These are phyloP conservation scores for Rhagoletis zephyria DNA, from an alignment of 1,140 invertebrate species.

Conservation along the genomic window DNA sequence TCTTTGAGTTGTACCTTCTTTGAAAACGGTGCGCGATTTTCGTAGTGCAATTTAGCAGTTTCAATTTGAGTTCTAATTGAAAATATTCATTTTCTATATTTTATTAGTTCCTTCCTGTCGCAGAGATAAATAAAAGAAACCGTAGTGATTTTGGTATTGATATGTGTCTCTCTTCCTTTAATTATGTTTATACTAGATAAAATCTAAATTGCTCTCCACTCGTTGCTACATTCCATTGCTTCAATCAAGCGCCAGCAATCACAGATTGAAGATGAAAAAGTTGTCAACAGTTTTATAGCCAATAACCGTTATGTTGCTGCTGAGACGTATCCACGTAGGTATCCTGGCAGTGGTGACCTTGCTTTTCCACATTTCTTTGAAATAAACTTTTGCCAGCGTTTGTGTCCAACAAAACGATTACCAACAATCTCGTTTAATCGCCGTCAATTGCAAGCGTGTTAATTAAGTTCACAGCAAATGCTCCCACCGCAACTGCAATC, in stretches of 20 bases:
- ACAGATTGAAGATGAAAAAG: background rate
- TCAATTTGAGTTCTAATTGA: no score
- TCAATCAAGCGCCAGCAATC: background rate
- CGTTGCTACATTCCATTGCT: background rate
- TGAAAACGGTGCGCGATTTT: no score
- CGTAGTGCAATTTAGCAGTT: no score
- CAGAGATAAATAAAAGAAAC: no score
- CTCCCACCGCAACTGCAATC: background rate
- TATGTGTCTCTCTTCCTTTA: no score
- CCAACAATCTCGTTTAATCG: slow-evolving; percentile 1
- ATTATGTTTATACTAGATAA: no score
- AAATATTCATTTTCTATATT: no score
- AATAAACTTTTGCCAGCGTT: background rate
- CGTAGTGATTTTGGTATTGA: no score
- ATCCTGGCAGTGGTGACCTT: background rate
- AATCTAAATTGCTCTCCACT: no score
- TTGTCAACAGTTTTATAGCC: slow-evolving; percentile 21
- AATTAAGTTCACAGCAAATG: slow-evolving; percentile 39
- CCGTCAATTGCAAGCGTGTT: background rate
- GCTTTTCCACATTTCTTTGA: background rate
- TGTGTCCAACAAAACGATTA: background rate
- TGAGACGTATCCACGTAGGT: no score
- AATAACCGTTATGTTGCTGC: background rate
- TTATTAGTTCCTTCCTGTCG: no score
- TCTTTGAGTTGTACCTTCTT: no score